A percentile compares a stretch with the other conserved stretches of the same genome.
These are phyloP conservation scores for Sorex fumeus DNA, from an alignment of 2,113 vertebrate genomes.

Conservation along the genomic window DNA sequence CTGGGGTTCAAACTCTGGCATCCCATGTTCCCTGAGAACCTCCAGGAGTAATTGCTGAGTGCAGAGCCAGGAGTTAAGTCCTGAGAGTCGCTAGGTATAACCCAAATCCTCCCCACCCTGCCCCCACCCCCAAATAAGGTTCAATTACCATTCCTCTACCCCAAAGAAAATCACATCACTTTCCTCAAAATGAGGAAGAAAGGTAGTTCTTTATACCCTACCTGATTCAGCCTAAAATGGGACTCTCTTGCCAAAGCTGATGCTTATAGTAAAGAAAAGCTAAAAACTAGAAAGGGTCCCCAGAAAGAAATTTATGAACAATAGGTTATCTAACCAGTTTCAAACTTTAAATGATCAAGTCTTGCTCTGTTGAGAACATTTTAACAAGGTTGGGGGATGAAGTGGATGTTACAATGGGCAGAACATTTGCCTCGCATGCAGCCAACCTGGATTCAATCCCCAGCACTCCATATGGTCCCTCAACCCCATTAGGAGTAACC, in stretches of 20 bases:
- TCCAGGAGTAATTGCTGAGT: too few relatives aligned
- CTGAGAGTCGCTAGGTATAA: too few relatives aligned
- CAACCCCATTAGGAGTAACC: too few relatives aligned
- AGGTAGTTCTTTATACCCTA: background rate
- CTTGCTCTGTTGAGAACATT: constrained; percentile 60
- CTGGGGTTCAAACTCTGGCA: too few relatives aligned
- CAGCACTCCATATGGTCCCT: too few relatives aligned
- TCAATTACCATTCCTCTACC: background rate
- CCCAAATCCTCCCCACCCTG: too few relatives aligned
- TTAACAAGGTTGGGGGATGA: constrained; percentile 27
- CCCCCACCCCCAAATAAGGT: background rate
- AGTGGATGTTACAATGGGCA: too few relatives aligned
- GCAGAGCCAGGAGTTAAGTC: too few relatives aligned
- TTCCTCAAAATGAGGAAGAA: background rate
- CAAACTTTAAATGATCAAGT: constrained; percentile 70
- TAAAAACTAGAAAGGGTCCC: constrained; percentile 23
- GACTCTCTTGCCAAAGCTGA: constrained; percentile 41
- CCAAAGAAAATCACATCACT: constrained; percentile 46
- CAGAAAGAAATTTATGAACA: constrained; percentile 4
- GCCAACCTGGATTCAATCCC: too few relatives aligned
- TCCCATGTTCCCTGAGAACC: too few relatives aligned
- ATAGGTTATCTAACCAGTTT: constrained; percentile 11
- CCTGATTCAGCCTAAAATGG: constrained; percentile 31
- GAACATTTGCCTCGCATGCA: too few relatives aligned
- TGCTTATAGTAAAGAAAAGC: constrained; percentile 30